Percentiles rank a stretch among this genome's conserved stretches.
phyloP scores from a whole-genome alignment of 2,888 invertebrate species.

The Lissonota sp. region DNA sequence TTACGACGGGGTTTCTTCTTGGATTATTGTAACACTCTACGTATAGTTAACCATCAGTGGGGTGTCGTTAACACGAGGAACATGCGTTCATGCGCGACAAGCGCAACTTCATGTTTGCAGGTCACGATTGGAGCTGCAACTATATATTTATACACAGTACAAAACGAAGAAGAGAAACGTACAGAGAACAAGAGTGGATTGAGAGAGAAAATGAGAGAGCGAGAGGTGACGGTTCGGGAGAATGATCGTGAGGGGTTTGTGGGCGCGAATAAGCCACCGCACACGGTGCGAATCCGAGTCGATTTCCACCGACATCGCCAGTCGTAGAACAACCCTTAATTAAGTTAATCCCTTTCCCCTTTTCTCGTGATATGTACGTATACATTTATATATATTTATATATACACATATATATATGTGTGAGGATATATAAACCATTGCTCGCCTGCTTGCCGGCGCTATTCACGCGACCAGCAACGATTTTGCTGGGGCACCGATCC shows the following conservation, averaged over 20 bases:
- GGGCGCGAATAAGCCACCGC: constrained; percentile 56
- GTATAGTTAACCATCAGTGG: constrained; percentile 60
- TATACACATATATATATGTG: background rate
- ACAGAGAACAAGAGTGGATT: constrained; percentile 22
- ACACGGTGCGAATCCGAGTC: constrained; percentile 71
- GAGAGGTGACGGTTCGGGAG: constrained; percentile 27
- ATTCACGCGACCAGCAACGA: constrained; percentile 45
- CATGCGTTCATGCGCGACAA: constrained; percentile 59
- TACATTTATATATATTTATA: constrained; percentile 41
- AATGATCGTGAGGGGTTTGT: constrained; percentile 25
- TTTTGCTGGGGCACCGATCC: constrained; percentile 41
- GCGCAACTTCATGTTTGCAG: constrained; percentile 54
- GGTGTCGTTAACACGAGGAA: constrained; percentile 58
- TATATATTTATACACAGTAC: constrained; percentile 17
- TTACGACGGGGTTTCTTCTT: constrained; percentile 47
- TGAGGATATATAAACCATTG: constrained; percentile 24
- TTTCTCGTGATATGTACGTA: constrained; percentile 61
- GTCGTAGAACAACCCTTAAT: constrained; percentile 81
- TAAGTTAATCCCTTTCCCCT: constrained; percentile 78
- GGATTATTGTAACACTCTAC: constrained; percentile 58
- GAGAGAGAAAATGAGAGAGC: constrained; percentile 41
- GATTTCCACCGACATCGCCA: constrained; percentile 72
- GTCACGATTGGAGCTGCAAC: constrained; percentile 37
- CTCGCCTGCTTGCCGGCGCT: constrained; percentile 43
- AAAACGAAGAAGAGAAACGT: constrained; percentile 22